phyloP scores from a whole-genome alignment of 23 tunicate genomes.

The Corella eumyota region DNA sequence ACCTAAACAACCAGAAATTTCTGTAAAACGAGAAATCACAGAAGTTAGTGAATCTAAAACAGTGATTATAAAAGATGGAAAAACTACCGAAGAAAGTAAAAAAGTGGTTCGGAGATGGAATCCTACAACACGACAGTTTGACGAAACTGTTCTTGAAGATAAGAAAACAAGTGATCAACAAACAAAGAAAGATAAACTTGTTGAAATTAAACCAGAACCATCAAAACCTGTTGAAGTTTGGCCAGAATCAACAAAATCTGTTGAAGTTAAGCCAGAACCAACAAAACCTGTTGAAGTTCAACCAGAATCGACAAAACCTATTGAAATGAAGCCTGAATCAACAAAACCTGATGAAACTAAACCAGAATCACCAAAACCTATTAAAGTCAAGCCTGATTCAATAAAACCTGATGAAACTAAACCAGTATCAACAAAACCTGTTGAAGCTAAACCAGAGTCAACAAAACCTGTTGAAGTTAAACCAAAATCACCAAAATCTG shows the following conservation, averaged over 20 bases:
- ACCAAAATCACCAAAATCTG: too few species aligned
- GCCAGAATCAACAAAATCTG: background rate
- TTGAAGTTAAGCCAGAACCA: too few species aligned
- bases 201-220: background rate
- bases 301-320: background rate
- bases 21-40: slow-evolving; percentile 1
- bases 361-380: too few species aligned
- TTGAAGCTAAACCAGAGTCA: too few species aligned
- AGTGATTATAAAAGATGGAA: background rate
- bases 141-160: slow-evolving; percentile 9
- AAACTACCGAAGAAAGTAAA: slow-evolving; percentile 7
- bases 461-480: too few species aligned
- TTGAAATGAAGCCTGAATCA: background rate
- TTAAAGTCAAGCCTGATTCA: too few species aligned
- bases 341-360: too few species aligned
- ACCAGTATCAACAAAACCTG: too few species aligned
- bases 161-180: background rate
- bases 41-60: slow-evolving; percentile 6
- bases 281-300: too few species aligned
- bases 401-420: too few species aligned
- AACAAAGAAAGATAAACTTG: background rate
- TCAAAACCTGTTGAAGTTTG: background rate
- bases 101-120: slow-evolving; percentile 4
- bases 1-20: background rate
- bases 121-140: slow-evolving; percentile 11